phyloP scores from a whole-genome alignment of 2,797 vertebrate genomes.

The Phalloptychus januarius region DNA sequence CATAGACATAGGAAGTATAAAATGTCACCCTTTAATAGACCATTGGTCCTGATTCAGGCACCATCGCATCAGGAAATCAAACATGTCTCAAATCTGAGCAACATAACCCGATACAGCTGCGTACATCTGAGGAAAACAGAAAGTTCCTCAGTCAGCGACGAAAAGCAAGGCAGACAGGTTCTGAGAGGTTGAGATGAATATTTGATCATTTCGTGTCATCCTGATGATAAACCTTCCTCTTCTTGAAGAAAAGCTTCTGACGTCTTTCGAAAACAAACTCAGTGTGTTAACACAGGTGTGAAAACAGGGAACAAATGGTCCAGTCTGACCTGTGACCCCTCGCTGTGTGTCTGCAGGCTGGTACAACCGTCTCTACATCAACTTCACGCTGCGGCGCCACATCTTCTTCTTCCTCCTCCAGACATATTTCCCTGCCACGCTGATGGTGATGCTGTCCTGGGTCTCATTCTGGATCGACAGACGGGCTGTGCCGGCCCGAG shows the following conservation, averaged over 20 bases:
- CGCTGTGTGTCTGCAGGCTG: constrained; percentile 83
- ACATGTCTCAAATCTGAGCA: not conserved
- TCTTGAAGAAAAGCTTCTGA: not conserved
- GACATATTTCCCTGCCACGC: constrained; percentile 92
- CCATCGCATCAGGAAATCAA: not conserved
- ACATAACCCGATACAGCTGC: not conserved
- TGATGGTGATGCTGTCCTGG: constrained; percentile 94
- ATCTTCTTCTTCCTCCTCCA: constrained; percentile 99
- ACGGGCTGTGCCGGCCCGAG: constrained; percentile 93
- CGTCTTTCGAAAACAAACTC: not conserved
- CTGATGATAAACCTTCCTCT: not conserved
- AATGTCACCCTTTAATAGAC: no score
- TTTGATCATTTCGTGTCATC: not conserved
- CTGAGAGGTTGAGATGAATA: constrained; percentile 4
- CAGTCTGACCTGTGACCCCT: not conserved
- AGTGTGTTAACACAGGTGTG: not conserved
- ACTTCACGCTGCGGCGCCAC: constrained; percentile 91
- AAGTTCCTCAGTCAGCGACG: not conserved
- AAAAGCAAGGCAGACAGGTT: not conserved
- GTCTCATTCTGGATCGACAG: constrained; percentile 91
- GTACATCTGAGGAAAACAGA: not conserved
- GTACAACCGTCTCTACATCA: constrained; percentile 98
- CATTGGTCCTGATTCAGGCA: not conserved
- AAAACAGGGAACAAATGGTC: not conserved
- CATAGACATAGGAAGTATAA: no score